These are phyloP conservation scores for Pedionomus torquatus DNA, from an alignment of 2,113 vertebrate species.

Conservation along the genomic window DNA sequence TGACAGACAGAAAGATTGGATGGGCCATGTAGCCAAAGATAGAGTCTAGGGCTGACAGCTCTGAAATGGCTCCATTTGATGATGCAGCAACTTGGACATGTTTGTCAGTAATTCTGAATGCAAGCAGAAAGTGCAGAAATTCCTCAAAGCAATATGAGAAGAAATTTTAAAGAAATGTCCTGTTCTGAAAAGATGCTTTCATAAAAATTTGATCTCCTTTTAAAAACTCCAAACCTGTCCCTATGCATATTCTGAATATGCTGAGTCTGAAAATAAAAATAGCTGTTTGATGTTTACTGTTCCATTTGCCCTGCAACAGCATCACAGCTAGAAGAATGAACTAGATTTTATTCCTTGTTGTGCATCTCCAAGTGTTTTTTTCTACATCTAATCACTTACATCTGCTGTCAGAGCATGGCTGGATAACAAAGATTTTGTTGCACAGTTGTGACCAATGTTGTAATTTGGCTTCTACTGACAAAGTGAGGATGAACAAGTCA, in stretches of 20 bases:
- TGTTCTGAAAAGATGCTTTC: not conserved
- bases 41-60: conserved; percentile 37
- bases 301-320: conserved; percentile 28
- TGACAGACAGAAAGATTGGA: conserved; percentile 25
- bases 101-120: conserved; percentile 23
- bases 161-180: not conserved
- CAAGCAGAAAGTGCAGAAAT: conserved; percentile 43
- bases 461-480: not conserved
- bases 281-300: conserved; percentile 5
- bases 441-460: not conserved
- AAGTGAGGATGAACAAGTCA: not conserved
- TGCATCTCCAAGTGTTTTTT: not conserved
- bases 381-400: not conserved
- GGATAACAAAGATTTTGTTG: not conserved
- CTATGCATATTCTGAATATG: not conserved
- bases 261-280: conserved; percentile 53
- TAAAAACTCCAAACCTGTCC: not conserved
- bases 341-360: not conserved
- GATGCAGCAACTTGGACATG: not conserved
- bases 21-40: conserved; percentile 28
- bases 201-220: not conserved
- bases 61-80: conserved; percentile 20
- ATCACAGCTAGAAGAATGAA: not conserved
- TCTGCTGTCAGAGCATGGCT: not conserved
- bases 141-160: conserved; percentile 35